A percentile compares a stretch with the other conserved stretches of the same genome.
phyloP scores from a whole-genome alignment of 2,888 invertebrate species.

The Galerucella pusilla region DNA sequence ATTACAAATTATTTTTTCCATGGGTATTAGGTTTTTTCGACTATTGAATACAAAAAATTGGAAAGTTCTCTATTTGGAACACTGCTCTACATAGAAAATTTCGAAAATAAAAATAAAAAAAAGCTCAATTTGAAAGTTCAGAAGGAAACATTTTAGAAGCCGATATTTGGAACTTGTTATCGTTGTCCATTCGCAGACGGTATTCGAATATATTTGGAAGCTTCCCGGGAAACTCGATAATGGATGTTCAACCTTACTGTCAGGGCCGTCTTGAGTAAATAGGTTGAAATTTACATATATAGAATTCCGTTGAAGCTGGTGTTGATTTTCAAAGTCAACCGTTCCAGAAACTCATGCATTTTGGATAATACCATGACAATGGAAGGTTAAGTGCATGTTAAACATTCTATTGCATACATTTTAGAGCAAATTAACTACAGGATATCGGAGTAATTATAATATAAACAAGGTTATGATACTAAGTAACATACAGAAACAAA shows the following conservation, averaged over 20 bases:
- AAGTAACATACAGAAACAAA: too few species aligned
- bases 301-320: neutral
- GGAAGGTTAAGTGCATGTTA: neutral
- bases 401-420: neutral
- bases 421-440: neutral
- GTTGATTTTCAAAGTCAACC: constrained; percentile 2
- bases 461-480: neutral
- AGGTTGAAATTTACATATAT: constrained; percentile 12
- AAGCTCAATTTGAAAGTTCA: neutral
- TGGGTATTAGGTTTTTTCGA: too few species aligned
- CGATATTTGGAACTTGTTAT: constrained; percentile 15
- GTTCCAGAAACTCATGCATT: neutral
- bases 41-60: too few species aligned
- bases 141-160: constrained; percentile 10
- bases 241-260: constrained; percentile 21
- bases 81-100: neutral
- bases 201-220: constrained; percentile 20
- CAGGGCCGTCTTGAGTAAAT: constrained; percentile 21
- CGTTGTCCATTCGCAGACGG: constrained; percentile 15
- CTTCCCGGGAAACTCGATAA: constrained; percentile 14
- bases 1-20: too few species aligned
- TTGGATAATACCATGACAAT: neutral
- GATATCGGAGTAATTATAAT: neutral
- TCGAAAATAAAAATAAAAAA: neutral
- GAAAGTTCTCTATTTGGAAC: too few species aligned